Evolutionary conservation across 2,797 vertebrate species (phyloP).

Genomic region (Trachurus trachurus): DNA sequence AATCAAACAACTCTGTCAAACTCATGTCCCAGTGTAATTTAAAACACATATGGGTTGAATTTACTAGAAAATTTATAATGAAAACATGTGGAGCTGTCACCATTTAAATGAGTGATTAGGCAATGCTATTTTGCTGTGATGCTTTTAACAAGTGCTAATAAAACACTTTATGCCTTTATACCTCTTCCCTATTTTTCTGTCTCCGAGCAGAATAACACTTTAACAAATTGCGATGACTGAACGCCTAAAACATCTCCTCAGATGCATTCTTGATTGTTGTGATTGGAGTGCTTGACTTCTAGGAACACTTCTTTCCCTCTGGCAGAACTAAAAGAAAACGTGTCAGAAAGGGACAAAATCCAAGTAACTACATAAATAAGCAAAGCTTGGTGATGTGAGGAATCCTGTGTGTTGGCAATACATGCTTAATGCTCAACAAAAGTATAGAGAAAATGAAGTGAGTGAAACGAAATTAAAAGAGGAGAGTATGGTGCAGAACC

Average conservation of each 20-base stretch:
- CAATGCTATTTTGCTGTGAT: slow-evolving; percentile 31
- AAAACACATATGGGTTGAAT: slow-evolving; percentile 64
- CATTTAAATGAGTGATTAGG: slow-evolving; percentile 57
- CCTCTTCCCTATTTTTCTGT: slow-evolving; percentile 29
- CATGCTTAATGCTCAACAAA: slow-evolving; percentile 40
- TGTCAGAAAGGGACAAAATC: slow-evolving; percentile 25
- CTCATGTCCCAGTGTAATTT: slow-evolving; percentile 67
- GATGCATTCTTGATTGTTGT: slow-evolving; percentile 5
- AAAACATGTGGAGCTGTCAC: slow-evolving; percentile 45
- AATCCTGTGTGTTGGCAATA: slow-evolving; percentile 29
- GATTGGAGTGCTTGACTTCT: not conserved
- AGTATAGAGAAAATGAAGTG: slow-evolving; percentile 22
- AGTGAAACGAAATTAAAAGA: slow-evolving; percentile 33
- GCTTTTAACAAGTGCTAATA: slow-evolving; percentile 47
- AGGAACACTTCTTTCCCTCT: slow-evolving; percentile 3
- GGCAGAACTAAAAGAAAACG: slow-evolving; percentile 28
- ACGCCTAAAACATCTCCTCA: slow-evolving; percentile 30
- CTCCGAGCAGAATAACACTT: slow-evolving; percentile 45
- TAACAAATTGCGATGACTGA: slow-evolving; percentile 15
- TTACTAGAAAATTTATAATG: slow-evolving; percentile 41
- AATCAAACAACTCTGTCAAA: slow-evolving; percentile 65
- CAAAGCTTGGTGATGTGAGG: slow-evolving; percentile 51
- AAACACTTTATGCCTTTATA: slow-evolving; percentile 45
- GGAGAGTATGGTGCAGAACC: slow-evolving; percentile 26
- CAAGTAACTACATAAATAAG: slow-evolving; percentile 34